Base-by-base conservation (phyloP, 2,113 vertebrate genomes). In the Buteo buteo region DNA sequence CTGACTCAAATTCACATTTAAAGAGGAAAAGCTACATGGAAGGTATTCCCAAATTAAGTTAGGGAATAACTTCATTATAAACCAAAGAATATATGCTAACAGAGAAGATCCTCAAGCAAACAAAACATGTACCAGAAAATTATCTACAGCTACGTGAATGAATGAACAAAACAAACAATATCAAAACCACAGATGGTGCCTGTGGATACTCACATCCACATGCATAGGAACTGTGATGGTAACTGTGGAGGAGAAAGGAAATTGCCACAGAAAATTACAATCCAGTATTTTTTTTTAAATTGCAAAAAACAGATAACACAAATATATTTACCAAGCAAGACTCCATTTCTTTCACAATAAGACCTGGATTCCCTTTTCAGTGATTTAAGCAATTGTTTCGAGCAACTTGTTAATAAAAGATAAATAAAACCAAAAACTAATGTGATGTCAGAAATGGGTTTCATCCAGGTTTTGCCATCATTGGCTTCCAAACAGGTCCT, bases 251-350 rank as follows among this genome's bases (percentile, higher is more conserved):
- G 40, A 92, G 42, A 93, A 80, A 83, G 29, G 9, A 77, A 83
- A 83, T 42, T 36, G 93, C 55, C 36, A 96, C 21, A 40, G 57
- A 95, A 97, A 96, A 95, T 50, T 11, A 86, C 81, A 94, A 66
- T 11, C 18, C 17, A 7, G 1, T 44, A 2, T 17, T 10, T 8
- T 34, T 49, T 40, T 76, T 80, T 74, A 76, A 85, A 88, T 67
- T 38, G 65, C 20, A 89, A 78, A 52, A 93, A 28, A 2, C 20
- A 81, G 22, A 78, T 50, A 66, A 71, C 36, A 66, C 8, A 86
- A 85, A 79, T 49, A 42, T 9, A 42, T 59, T 76, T 76, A 65
- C 47, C 25, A 91, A 79, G 70, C 55, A 82, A 94, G 58, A 73
- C 24, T 24, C 19, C 11, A 50, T 20, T 13, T 94, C 11, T 28